Conservation (phyloP, 2,113 vertebrate genomes). For the Oryzias celebensis region DNA sequence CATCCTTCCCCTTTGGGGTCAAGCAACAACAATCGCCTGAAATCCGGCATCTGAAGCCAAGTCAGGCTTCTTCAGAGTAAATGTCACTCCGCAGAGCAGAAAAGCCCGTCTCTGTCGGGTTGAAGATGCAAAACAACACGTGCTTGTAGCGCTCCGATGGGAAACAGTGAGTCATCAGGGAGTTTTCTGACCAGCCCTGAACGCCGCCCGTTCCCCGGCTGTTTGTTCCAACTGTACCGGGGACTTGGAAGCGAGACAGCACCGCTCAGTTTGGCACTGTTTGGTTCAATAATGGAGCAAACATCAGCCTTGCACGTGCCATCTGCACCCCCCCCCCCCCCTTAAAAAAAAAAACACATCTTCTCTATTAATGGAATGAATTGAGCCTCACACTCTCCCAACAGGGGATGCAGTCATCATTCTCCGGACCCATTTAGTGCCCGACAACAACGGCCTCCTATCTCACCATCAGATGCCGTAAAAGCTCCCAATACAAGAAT, state of each 20-base stretch:
- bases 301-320: slow-evolving; percentile 59
- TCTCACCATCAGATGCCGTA: slow-evolving; percentile 57
- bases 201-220: slow-evolving; percentile 45
- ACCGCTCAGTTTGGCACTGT: slow-evolving; percentile 54
- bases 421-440: slow-evolving; percentile 69
- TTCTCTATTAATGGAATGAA: slow-evolving; percentile 53
- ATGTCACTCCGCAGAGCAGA: slow-evolving; percentile 37
- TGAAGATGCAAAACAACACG: slow-evolving; percentile 28
- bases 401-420: slow-evolving; percentile 67
- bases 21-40: slow-evolving; percentile 15
- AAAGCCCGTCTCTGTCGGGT: slow-evolving; percentile 1
- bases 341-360: slow-evolving; percentile 37
- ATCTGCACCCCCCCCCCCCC: slow-evolving; percentile 53
- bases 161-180: slow-evolving; percentile 28
- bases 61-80: slow-evolving; percentile 14
- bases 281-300: slow-evolving; percentile 64
- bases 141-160: slow-evolving; percentile 21
- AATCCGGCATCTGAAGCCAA: background rate
- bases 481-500: slow-evolving; percentile 61
- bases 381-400: slow-evolving; percentile 60
- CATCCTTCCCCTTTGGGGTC: slow-evolving; percentile 48
- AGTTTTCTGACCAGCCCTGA: slow-evolving; percentile 31
- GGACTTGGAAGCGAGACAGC: slow-evolving; percentile 55
- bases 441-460: slow-evolving; percentile 62
- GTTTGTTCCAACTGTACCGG: slow-evolving; percentile 55